A percentile compares a stretch with the other conserved stretches of the same genome.
Evolutionary conservation across 2,888 invertebrate species (phyloP).

Genomic region (Acronicta alni): DNA sequence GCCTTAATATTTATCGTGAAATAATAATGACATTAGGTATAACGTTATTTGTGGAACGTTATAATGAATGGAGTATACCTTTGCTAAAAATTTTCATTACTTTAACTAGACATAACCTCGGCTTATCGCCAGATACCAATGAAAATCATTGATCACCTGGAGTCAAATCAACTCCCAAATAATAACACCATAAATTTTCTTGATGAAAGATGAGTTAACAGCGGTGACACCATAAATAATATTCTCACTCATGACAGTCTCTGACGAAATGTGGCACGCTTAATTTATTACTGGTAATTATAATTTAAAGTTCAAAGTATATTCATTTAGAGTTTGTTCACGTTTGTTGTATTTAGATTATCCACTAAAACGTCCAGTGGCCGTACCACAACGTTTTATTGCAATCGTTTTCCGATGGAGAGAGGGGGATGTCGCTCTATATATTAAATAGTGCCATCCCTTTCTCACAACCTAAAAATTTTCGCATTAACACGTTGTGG

Average conservation of each 20-base stretch:
- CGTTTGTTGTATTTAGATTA: conserved; percentile 23
- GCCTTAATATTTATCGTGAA: too few species aligned
- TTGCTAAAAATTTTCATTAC: not conserved
- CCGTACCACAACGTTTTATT: too few species aligned
- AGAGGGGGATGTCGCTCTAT: too few species aligned
- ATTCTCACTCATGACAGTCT: conserved; percentile 20
- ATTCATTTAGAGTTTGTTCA: conserved; percentile 11
- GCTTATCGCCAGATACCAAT: not conserved
- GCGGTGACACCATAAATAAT: conserved; percentile 27
- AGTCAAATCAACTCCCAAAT: conserved; percentile 15
- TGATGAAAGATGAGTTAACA: conserved; percentile 31
- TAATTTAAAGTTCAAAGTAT: conserved; percentile 39
- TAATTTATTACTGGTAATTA: conserved; percentile 60
- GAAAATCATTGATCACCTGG: conserved; percentile 6
- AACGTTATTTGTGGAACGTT: too few species aligned
- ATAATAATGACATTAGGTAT: too few species aligned
- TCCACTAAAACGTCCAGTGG: too few species aligned
- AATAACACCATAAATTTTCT: conserved; percentile 29
- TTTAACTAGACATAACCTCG: not conserved
- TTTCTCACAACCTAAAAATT: too few species aligned
- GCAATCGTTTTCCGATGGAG: too few species aligned
- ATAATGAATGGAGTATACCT: too few species aligned
- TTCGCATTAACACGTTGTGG: too few species aligned
- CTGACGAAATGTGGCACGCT: conserved; percentile 47
- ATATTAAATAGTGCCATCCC: too few species aligned